phyloP scores from a whole-genome alignment of 1,140 invertebrate genomes.

The Neodiprion fabricii region DNA sequence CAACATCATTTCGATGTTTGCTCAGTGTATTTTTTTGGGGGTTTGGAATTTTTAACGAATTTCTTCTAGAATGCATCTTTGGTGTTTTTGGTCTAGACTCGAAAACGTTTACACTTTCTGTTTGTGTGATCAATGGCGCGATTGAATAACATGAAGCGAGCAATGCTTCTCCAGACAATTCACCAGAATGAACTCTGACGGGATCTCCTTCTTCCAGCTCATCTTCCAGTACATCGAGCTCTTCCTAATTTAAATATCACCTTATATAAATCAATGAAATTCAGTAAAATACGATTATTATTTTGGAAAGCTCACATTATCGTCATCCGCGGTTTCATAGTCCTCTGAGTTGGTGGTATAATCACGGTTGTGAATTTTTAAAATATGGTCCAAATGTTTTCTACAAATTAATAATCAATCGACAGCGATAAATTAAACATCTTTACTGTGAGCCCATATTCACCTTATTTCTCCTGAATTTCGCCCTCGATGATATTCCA shows the following conservation, averaged over 20 bases:
- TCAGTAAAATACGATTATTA: not conserved
- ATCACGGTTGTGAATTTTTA: constrained; percentile 42
- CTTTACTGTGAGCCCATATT: not conserved
- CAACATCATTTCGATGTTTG: constrained; percentile 1
- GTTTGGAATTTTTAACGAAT: not conserved
- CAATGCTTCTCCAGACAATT: constrained; percentile 48
- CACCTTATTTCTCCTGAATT: constrained; percentile 46
- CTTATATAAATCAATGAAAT: constrained; percentile 8
- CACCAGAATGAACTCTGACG: constrained; percentile 39
- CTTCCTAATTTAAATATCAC: constrained; percentile 35
- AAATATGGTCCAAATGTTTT: constrained; percentile 42
- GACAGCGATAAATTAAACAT: not conserved
- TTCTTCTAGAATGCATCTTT: constrained; percentile 5
- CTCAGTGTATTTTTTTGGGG: not conserved
- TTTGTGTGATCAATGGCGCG: not conserved
- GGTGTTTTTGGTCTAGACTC: constrained; percentile 13
- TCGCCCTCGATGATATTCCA: constrained; percentile 59
- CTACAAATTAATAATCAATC: constrained; percentile 28
- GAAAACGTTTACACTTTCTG: not conserved
- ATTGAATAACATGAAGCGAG: constrained; percentile 42
- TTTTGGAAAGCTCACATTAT: constrained; percentile 37
- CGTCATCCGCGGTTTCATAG: constrained; percentile 43
- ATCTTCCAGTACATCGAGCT: constrained; percentile 47
- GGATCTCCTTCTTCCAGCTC: constrained; percentile 52
- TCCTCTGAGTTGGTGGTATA: constrained; percentile 34